Evolutionary conservation across 2,113 vertebrate species (phyloP), one percentile per base, ranked within the genome.

Genomic region (Callipepla californica): DNA sequence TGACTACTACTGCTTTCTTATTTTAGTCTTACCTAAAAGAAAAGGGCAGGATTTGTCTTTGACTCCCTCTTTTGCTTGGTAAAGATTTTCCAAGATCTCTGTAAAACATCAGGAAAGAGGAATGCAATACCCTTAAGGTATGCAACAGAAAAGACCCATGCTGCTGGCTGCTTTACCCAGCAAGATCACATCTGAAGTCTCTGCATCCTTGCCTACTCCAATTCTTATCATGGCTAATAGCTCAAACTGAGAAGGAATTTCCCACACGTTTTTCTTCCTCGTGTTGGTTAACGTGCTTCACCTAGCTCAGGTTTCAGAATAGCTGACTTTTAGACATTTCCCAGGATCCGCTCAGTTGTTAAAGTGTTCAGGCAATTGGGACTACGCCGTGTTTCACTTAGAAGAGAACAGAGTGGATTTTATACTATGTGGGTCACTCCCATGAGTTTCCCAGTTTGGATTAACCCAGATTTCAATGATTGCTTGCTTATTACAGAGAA

Each of bases 201-300:
- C 16, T 11, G 17, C 40, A 30, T 25, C 40, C 40, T 65, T 77
- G 34, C 47, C 26, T 68, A 4, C 23, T 81, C n/a, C 0, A 0
- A 20, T 5, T 55, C n/a, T 48, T 68, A 63, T 63, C 36, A 23
- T 6, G 20, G 50, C n/a, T 57, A 63, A 20, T 18, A 14, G 34
- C 22, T 55, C 22, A 47, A 6, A 28, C 75, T 69, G 44, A n/a
- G 44, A 72, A 89, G 32, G 51, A 78, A 75, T 75, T 93, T 78
- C 25, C 32, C 80, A 25, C 34, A 51, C 7, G 17, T 57, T 57
- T 11, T 57, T 32, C 30, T 57, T 57, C 30, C 57, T 67, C 13
- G 16, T 19, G 13, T 9, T 50, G 53, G 48, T 85, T 57, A 58
- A 26, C 73, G 1, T 26, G 13, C 38, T 89, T 80, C n/a, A 36